Percentiles rank a stretch among this genome's conserved stretches.
Conservation (phyloP, 2,113 vertebrate genomes). For the Rhinolophus ferrumequinum region DNA sequence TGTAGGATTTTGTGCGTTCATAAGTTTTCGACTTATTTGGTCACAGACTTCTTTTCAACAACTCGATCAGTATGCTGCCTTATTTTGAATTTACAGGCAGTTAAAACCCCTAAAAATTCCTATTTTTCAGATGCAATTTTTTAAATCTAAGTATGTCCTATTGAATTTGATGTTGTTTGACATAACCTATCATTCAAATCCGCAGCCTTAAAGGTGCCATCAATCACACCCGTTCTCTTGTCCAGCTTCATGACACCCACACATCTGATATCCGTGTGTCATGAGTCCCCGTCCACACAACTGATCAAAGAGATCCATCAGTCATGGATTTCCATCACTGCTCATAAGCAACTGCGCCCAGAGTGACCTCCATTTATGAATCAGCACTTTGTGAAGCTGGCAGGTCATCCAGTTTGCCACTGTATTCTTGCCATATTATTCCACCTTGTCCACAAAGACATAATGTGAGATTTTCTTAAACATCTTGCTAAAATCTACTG, state of each 20-base stretch:
- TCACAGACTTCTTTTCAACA: neutral
- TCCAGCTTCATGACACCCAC: neutral
- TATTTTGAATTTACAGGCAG: neutral
- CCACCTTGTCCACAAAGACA: neutral
- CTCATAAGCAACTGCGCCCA: neutral
- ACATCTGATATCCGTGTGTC: neutral
- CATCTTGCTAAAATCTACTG: neutral
- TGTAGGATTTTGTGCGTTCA: neutral
- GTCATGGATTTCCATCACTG: neutral
- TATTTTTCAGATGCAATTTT: neutral
- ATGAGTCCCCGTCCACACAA: neutral
- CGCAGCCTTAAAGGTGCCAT: neutral
- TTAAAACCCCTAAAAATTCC: neutral
- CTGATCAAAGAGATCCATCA: neutral
- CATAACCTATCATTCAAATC: neutral
- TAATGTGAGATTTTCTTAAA: neutral
- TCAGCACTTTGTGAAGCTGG: neutral
- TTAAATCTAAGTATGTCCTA: neutral
- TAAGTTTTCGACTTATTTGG: neutral
- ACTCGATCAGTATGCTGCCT: neutral
- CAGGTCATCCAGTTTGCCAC: neutral
- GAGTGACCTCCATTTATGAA: neutral
- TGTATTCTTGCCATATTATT: neutral
- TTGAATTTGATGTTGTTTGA: neutral
- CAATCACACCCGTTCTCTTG: neutral